Evolutionary conservation across 2,113 vertebrate genomes (phyloP).

Genomic region (Lucifuga dentata): DNA sequence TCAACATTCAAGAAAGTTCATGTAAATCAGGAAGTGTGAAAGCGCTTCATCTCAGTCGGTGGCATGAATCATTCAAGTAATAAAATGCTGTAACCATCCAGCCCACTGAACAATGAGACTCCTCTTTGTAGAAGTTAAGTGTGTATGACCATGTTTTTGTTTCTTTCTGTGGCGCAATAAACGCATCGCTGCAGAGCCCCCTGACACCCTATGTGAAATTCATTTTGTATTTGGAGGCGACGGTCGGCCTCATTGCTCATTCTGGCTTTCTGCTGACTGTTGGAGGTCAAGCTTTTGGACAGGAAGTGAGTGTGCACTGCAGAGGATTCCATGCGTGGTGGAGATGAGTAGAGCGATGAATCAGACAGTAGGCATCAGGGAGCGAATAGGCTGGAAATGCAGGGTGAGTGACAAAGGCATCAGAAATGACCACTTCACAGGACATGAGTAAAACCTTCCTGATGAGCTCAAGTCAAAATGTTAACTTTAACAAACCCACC

Average conservation of each 20-base stretch:
- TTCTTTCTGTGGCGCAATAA: constrained; percentile 28
- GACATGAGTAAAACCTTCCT: constrained; percentile 48
- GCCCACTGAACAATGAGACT: constrained; percentile 29
- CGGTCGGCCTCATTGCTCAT: constrained; percentile 18
- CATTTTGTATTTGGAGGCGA: constrained; percentile 40
- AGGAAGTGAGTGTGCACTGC: constrained; percentile 66
- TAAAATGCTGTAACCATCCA: constrained; percentile 17
- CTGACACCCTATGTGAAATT: constrained; percentile 34
- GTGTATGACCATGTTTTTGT: constrained; percentile 24
- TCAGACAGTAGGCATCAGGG: constrained; percentile 43
- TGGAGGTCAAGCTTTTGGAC: constrained; percentile 51
- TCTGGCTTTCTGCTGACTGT: constrained; percentile 22
- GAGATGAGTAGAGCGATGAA: constrained; percentile 62
- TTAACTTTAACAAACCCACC: too few species aligned
- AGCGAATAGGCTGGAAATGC: constrained; percentile 24
- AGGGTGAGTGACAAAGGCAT: constrained; percentile 34
- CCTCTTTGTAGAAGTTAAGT: not conserved
- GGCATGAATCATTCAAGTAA: constrained; percentile 31
- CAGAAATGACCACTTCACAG: constrained; percentile 43
- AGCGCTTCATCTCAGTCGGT: constrained; percentile 21
- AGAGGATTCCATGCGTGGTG: constrained; percentile 32
- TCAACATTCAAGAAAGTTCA: not conserved
- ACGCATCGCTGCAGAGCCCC: constrained; percentile 23
- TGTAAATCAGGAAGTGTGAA: constrained; percentile 25
- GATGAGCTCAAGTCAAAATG: constrained; percentile 20